Evolutionary conservation across 1,140 invertebrate species (phyloP).

Genomic region (Panonychus citri): DNA sequence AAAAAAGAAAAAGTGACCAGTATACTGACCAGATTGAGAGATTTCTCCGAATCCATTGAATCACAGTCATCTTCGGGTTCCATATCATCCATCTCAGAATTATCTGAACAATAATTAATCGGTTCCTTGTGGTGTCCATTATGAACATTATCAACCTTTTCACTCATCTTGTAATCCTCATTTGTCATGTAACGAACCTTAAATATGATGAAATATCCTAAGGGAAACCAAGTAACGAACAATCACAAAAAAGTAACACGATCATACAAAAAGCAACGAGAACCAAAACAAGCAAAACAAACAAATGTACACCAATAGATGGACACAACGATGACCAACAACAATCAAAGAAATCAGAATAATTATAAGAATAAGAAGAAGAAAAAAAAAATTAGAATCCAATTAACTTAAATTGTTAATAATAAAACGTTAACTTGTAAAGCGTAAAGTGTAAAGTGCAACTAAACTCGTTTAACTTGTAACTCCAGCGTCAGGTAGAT

Average conservation of each 20-base stretch:
- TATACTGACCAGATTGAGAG: slow-evolving; percentile 29
- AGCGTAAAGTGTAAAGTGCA: too few species aligned
- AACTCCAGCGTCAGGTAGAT: too few species aligned
- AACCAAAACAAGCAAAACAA: too few species aligned
- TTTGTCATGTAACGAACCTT: not conserved
- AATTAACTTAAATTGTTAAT: too few species aligned
- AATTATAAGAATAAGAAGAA: too few species aligned
- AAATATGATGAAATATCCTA: not conserved
- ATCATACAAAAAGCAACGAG: not conserved
- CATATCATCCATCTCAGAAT: slow-evolving; percentile 24
- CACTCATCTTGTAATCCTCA: not conserved
- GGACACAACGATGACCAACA: too few species aligned
- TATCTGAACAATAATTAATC: slow-evolving; percentile 26
- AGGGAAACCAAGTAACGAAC: not conserved
- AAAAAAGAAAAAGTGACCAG: not conserved
- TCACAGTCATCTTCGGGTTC: slow-evolving; percentile 26
- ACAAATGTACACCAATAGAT: too few species aligned
- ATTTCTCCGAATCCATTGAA: slow-evolving; percentile 31
- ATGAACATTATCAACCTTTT: not conserved
- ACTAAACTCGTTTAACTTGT: too few species aligned
- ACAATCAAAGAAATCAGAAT: too few species aligned
- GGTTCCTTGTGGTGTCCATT: slow-evolving; percentile 30
- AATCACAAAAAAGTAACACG: not conserved
- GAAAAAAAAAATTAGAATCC: too few species aligned
- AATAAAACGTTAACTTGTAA: too few species aligned